Evolutionary conservation across 2,797 vertebrate species (phyloP), one percentile per base, ranked within the genome.

Genomic region (Arrhamphus sclerolepis): DNA sequence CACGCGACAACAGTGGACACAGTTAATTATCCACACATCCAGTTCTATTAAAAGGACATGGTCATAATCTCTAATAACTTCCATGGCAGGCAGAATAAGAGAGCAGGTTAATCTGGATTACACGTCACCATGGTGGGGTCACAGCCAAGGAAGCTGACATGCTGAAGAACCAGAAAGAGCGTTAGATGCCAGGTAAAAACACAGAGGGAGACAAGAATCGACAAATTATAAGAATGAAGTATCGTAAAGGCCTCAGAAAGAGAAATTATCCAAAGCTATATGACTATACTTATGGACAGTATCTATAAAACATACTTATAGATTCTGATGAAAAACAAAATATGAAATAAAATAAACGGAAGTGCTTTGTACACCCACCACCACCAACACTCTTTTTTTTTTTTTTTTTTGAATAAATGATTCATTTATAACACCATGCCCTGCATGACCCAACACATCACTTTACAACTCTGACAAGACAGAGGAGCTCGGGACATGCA

Each of bases 61-160:
- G 81, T 83, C 82, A 82, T 89, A 92, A 90, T 90, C 91, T 85
- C 75, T 89, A 89, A 89, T 91, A 85, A 83, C 87, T 81, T 88
- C 82, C 81, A 80, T 43, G 69, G 82, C 84, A 85, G 85, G 70
- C 29, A 61, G 83, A 91, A 89, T 87, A 89, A 78, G 75, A 74
- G 73, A 86, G 79, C 76, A 62, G 83, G 77, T 78, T 91, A 90
- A 91, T 91, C 87, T 89, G 88, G 89, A 88, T 90, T 89, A 89
- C 67, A 80, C 81, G 78, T 89, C 87, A 90, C 58, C 31, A 9
- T 46, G 24, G 72, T 85, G 85, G 87, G 78, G 80, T 89, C 84
- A 86, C 65, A 59, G 77, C 47, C n/a, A 1, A 78, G 71, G 75
- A 70, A 75, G 65, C 72, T 78, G 74, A 78, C 46, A 57, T 24